Conservation (phyloP, 2,888 invertebrate genomes). For the Falcaria lacertinaria region DNA sequence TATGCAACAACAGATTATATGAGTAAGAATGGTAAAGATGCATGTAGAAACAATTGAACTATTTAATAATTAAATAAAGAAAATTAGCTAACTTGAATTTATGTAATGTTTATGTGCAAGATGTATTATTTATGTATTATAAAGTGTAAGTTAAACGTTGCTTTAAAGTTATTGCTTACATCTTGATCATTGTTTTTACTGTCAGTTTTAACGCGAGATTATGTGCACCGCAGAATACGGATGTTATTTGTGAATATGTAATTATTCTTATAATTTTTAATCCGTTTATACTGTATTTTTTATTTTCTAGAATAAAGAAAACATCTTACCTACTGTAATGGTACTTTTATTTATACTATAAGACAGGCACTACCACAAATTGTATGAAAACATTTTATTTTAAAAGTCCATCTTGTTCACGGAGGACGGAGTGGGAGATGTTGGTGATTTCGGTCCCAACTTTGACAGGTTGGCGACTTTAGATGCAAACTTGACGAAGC, state of each 20-base stretch:
- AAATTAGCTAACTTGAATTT: conserved; percentile 77
- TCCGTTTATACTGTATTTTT: conserved; percentile 79
- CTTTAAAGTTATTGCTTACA: conserved; percentile 74
- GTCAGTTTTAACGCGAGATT: conserved; percentile 64
- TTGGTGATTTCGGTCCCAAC: conserved; percentile 57
- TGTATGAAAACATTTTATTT: conserved; percentile 8
- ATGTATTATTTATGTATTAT: conserved; percentile 79
- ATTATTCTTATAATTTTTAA: conserved; percentile 79
- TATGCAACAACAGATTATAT: conserved; percentile 34
- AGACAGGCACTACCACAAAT: conserved; percentile 1
- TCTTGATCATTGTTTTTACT: conserved; percentile 68
- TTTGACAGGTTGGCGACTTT: conserved; percentile 67
- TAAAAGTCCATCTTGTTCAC: conserved; percentile 62
- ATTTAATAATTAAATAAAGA: conserved; percentile 60
- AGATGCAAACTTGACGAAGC: conserved; percentile 66
- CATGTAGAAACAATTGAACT: conserved; percentile 72
- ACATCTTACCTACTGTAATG: conserved; percentile 63
- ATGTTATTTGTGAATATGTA: conserved; percentile 79
- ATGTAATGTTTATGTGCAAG: conserved; percentile 75
- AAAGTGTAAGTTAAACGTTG: conserved; percentile 76
- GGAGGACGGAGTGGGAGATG: conserved; percentile 49
- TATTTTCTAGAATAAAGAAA: conserved; percentile 80
- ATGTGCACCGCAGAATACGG: conserved; percentile 62
- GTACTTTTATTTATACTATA: conserved; percentile 35
- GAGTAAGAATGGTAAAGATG: conserved; percentile 39